Percentiles rank a stretch among this genome's conserved stretches.
Conservation (phyloP, 2,113 vertebrate genomes). For the Cromileptes altivelis region DNA sequence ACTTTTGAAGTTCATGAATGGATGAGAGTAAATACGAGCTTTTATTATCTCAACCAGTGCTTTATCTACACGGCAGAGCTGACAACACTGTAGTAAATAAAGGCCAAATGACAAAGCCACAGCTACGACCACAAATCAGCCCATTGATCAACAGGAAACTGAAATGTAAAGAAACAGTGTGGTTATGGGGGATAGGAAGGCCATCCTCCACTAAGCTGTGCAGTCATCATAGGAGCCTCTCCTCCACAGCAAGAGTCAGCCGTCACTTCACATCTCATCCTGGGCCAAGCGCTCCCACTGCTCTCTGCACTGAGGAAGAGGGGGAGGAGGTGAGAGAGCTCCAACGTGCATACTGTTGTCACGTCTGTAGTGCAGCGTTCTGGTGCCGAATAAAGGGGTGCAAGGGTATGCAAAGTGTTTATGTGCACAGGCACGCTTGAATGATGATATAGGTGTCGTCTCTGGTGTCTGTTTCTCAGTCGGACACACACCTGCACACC, state of each 20-base stretch:
- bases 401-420: constrained; percentile 9
- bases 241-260: constrained; percentile 63
- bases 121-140: constrained; percentile 15
- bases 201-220: constrained; percentile 31
- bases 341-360: neutral
- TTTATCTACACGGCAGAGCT: neutral
- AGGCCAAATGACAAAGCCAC: constrained; percentile 3
- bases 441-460: neutral
- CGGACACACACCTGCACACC: constrained; percentile 10
- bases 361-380: constrained; percentile 8
- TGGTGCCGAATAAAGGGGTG: neutral
- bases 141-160: constrained; percentile 17
- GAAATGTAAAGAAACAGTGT: neutral
- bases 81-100: neutral
- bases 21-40: neutral
- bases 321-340: constrained; percentile 16
- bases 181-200: constrained; percentile 7
- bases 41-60: constrained; percentile 4
- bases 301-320: constrained; percentile 34
- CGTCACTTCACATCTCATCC: constrained; percentile 71
- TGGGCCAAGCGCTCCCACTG: constrained; percentile 21
- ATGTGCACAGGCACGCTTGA: neutral
- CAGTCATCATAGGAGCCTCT: constrained; percentile 36
- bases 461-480: neutral
- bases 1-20: neutral